A percentile compares a stretch with the other conserved stretches of the same genome.
These are phyloP conservation scores for Nipponia nippon DNA, from an alignment of 2,113 vertebrate species.

Conservation along the genomic window DNA sequence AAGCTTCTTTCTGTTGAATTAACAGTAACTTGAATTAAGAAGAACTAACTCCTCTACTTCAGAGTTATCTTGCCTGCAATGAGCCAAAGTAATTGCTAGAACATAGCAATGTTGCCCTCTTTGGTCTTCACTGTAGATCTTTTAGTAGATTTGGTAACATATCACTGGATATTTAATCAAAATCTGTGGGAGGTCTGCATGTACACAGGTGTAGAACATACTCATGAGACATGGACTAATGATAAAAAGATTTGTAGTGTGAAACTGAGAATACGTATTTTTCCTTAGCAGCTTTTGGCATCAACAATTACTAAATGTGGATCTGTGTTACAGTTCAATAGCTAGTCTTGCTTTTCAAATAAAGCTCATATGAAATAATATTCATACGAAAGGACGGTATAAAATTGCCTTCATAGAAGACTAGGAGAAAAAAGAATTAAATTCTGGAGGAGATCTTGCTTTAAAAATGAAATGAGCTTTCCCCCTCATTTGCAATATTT, in stretches of 20 bases:
- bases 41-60: neutral
- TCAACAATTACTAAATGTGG: neutral
- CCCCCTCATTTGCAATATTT: constrained; percentile 46
- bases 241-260: neutral
- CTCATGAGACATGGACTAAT: neutral
- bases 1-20: neutral
- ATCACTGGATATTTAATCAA: neutral
- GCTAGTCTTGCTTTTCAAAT: neutral
- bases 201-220: neutral
- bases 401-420: neutral
- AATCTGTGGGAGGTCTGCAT: neutral
- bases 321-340: neutral
- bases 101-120: neutral
- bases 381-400: neutral
- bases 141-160: neutral
- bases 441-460: neutral
- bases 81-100: neutral
- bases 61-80: neutral
- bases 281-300: neutral
- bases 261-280: neutral
- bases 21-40: neutral
- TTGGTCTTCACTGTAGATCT: neutral
- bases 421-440: neutral
- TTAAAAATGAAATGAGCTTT: neutral
- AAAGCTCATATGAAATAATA: neutral